phyloP scores from a whole-genome alignment of 2,888 invertebrate species.

The Leistus spinibarbis region DNA sequence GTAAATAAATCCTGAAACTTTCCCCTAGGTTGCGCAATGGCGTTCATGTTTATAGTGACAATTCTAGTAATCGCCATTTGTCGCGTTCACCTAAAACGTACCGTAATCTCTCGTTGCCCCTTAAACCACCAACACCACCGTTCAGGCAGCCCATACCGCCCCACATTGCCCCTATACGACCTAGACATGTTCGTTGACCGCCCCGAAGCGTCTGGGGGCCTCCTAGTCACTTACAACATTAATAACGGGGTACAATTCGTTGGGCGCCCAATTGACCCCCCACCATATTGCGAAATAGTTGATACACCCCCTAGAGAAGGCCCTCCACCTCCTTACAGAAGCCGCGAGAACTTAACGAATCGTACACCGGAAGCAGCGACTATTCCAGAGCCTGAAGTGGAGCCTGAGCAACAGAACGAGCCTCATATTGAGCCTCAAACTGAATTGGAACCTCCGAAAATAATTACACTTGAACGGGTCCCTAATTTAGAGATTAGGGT shows the following conservation, averaged over 20 bases:
- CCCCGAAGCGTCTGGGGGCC: constrained; percentile 16
- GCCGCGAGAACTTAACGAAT: constrained; percentile 45
- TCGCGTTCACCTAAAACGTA: constrained; percentile 55
- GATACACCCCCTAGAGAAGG: constrained; percentile 53
- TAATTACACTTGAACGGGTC: background rate
- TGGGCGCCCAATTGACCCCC: constrained; percentile 55
- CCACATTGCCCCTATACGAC: constrained; percentile 48
- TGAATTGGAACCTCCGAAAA: background rate
- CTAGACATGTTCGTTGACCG: constrained; percentile 50
- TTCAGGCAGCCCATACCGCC: constrained; percentile 42
- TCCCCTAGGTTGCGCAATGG: constrained; percentile 56
- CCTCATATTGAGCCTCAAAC: background rate
- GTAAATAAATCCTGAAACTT: no score
- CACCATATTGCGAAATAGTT: constrained; percentile 55
- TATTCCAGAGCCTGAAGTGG: background rate
- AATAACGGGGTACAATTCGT: constrained; percentile 57
- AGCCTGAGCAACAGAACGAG: background rate
- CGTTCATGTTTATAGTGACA: constrained; percentile 57
- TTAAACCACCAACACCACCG: constrained; percentile 43
- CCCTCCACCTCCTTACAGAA: constrained; percentile 60
- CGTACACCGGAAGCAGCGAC: background rate
- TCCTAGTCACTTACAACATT: constrained; percentile 55
- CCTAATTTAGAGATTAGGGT: background rate
- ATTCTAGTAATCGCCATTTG: constrained; percentile 57
- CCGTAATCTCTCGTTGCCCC: constrained; percentile 49